Base-by-base conservation (phyloP, 2,113 vertebrate genomes). In the Melierax canorus region DNA sequence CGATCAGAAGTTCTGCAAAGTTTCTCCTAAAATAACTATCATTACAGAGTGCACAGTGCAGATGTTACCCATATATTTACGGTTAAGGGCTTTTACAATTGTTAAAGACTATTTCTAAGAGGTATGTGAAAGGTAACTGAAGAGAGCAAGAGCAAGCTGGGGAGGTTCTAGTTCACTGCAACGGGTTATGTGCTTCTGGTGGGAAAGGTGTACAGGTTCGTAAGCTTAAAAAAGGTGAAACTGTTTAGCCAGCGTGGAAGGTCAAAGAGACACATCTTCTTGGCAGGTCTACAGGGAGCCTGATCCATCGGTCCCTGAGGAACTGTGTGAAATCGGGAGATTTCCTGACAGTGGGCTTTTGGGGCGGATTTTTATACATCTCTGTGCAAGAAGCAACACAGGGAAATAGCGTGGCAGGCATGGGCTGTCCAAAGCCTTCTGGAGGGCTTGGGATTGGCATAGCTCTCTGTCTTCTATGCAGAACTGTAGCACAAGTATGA, bases 131-230 rank as follows among this genome's bases (percentile, higher is more conserved):
- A 96, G 38, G 72, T 39, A 85, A 39, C 22, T 72, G 41, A 78
- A 43, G 38, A 12, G 30, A 74, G 39, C 30, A 56, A 56, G 48
- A 90, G 12, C 23, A 79, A 92, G 59, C 18, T 2, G 1, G 8
- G 18, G 6, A 56, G 2, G 50, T n/a, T 88, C 24, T n/a, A 53
- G 24, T 69, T 64, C 36, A 34, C 19, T 73, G n/a, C 12, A 68
- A 53, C 0, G 0, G 18, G 7, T 3, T 2, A 3, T 10, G 10
- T 50, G 29, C 24, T 45, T 69, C 56, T 50, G 24, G 8, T 41
- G 27, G 15, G 29, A 93, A 92, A 75, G 8, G 29, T 21, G 20
- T 39, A 36, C 21, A 51, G 2, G 19, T 71, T 62, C 9, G 36
- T 21, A 71, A 71, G n/a, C 7, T 50, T 71, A 30, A 72, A 79